Base-by-base conservation (phyloP, 2,113 vertebrate species). In the Centropristis striata region DNA sequence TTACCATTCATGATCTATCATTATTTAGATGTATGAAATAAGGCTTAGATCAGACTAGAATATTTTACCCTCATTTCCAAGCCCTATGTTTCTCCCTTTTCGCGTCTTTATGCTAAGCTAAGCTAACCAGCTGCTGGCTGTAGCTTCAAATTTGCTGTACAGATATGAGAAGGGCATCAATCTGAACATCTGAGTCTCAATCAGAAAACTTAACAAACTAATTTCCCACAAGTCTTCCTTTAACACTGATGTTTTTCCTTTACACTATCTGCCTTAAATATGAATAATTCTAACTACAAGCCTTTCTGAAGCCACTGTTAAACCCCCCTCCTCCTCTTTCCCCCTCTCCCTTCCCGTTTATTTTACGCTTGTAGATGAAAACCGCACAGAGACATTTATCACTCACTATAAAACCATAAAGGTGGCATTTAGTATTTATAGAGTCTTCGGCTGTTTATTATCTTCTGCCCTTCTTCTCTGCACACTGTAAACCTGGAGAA, bases 301-400 rank as follows among this genome's bases (percentile, higher is more conserved):
- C n/a, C 37, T 3, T 41, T n/a, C 64, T 23, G 49, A 39, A 67
- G 47, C 20, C 37, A 4, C 1, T 16, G 20, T 53, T 27, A 13
- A 68, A 41, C 15, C 63, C 25, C 20, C 25, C 13, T 32, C 46
- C 10, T 42, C 25, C 20, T 14, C 7, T 32, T 28, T 10, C 5
- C n/a, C 54, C 9, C 16, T 1, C 36, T 50, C 7, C n/a, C 32
- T 32, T 32, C 32, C 32, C 32, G 32, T 32, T 32, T 32, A 32
- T 6, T 67, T 4, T 21, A 8, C 32, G 27, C 8, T 21, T 37
- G 18, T 23, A 15, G 32, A 37, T 10, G 32, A 50, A 32, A 66
- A 63, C 60, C 60, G 2, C 64, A 15, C 46, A n/a, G 15, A 46
- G 60, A 64, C 41, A 11, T 63, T 63, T n/a, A 49, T 66, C 46